phyloP scores from a whole-genome alignment of 2,888 invertebrate genomes.

The Cancer borealis region DNA sequence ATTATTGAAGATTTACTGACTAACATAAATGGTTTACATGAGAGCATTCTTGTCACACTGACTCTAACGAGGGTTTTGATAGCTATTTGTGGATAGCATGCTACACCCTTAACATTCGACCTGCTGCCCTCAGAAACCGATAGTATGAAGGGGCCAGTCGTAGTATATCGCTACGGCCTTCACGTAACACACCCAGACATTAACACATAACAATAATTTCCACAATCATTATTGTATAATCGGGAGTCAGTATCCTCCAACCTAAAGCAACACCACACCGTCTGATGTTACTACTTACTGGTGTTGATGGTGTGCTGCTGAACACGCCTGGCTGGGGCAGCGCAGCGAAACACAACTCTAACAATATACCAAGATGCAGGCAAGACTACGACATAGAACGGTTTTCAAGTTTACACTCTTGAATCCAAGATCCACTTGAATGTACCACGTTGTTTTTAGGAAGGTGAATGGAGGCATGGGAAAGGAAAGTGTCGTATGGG shows the following conservation, averaged over 20 bases:
- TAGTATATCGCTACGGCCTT: background rate
- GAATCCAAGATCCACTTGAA: background rate
- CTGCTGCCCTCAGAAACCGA: background rate
- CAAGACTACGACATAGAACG: background rate
- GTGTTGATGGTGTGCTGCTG: background rate
- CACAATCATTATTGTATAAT: background rate
- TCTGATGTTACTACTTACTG: background rate
- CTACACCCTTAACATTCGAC: background rate
- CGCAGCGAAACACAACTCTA: background rate
- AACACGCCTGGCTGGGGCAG: background rate
- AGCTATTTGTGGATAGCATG: background rate
- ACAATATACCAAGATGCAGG: background rate
- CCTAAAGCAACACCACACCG: background rate
- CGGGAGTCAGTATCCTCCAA: background rate
- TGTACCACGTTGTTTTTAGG: background rate
- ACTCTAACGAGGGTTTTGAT: conserved; percentile 3
- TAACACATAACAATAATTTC: background rate
- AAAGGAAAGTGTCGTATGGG: conserved; percentile 34
- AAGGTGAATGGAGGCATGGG: background rate
- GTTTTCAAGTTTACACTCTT: background rate
- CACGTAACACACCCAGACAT: background rate
- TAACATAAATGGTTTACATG: background rate
- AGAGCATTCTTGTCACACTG: background rate
- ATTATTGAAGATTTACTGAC: conserved; percentile 19
- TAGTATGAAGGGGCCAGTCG: background rate